These are phyloP conservation scores for Drosophila melanica DNA, from an alignment of 1,140 invertebrate species.

Conservation along the genomic window DNA sequence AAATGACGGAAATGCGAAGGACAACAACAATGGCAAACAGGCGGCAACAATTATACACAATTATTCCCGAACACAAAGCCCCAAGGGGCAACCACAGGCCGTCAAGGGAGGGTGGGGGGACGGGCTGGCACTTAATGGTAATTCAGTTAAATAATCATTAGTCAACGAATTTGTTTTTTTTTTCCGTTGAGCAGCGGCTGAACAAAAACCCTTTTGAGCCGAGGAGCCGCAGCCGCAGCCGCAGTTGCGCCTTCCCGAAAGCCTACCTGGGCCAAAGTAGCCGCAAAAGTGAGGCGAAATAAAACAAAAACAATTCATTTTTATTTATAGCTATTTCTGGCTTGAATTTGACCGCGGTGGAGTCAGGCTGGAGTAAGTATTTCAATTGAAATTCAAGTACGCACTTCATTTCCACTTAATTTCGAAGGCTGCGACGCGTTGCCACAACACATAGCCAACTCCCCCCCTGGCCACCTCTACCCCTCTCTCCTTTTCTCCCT, in stretches of 20 bases:
- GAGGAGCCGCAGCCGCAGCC: neutral
- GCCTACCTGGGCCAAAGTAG: conserved; percentile 6
- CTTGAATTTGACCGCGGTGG: neutral
- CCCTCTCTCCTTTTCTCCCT: too few species aligned
- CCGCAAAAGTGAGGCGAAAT: conserved; percentile 20
- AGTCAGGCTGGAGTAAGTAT: neutral
- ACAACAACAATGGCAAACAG: conserved; percentile 50
- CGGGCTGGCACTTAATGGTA: conserved; percentile 63
- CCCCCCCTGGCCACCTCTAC: neutral
- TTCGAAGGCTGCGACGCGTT: conserved; percentile 47
- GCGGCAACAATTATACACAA: conserved; percentile 79
- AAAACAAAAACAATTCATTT: conserved; percentile 33
- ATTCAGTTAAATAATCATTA: conserved; percentile 82
- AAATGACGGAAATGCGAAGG: conserved; percentile 11
- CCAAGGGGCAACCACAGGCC: conserved; percentile 3
- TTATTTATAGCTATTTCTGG: conserved; percentile 45
- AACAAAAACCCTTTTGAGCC: conserved; percentile 26
- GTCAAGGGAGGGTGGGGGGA: conserved; percentile 12
- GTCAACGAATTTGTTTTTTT: conserved; percentile 70
- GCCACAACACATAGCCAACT: conserved; percentile 27
- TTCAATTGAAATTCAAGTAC: conserved; percentile 57
- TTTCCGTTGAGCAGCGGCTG: conserved; percentile 3
- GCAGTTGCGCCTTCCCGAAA: neutral
- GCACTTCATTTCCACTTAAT: conserved; percentile 55
- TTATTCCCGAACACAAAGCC: conserved; percentile 52